Percentiles rank a stretch among this genome's conserved stretches.
phyloP scores from a whole-genome alignment of 2,113 vertebrate genomes.

The Phyllostomus hastatus region DNA sequence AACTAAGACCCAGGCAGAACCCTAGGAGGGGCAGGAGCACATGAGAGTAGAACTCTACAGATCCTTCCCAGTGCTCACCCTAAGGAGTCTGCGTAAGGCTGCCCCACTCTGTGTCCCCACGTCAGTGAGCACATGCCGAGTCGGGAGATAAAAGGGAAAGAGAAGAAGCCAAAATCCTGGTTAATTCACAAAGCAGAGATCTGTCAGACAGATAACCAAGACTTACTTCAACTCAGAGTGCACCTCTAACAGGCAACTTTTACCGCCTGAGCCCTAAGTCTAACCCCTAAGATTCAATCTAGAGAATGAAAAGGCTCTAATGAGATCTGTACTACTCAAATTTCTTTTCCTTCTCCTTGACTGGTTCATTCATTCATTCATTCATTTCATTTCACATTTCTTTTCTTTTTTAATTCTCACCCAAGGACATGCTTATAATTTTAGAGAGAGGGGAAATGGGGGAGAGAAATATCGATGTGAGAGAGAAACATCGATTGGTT shows the following conservation, averaged over 20 bases:
- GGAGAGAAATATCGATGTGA: too few species aligned
- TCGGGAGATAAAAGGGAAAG: not conserved
- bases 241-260: not conserved
- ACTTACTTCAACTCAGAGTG: not conserved
- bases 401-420: too few species aligned
- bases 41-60: not conserved
- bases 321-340: not conserved
- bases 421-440: too few species aligned
- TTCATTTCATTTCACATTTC: not conserved
- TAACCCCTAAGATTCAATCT: not conserved
- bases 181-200: not conserved
- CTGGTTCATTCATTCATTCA: not conserved
- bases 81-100: rapidly evolving
- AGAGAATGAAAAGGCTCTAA: not conserved
- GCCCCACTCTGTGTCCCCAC: rapidly evolving
- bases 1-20: not conserved
- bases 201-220: not conserved
- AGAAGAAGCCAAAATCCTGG: not conserved
- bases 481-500: too few species aligned
- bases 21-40: not conserved
- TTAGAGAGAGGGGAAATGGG: too few species aligned
- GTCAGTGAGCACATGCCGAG: not conserved
- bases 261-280: not conserved
- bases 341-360: not conserved
- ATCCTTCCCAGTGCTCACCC: not conserved